These are phyloP conservation scores for Physella acuta DNA, from an alignment of 1,140 invertebrate genomes.

Conservation along the genomic window DNA sequence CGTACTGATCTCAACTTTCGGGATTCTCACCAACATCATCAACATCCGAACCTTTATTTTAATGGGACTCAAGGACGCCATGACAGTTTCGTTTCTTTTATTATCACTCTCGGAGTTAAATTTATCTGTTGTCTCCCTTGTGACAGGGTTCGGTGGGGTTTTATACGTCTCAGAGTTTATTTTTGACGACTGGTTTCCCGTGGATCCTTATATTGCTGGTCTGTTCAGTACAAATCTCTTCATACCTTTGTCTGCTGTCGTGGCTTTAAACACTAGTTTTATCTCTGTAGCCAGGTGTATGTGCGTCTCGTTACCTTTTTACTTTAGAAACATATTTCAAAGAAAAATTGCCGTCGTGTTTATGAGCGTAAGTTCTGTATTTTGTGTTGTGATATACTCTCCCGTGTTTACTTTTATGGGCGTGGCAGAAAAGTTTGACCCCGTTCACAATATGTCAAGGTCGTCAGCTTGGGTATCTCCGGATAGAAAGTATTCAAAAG, in stretches of 20 bases:
- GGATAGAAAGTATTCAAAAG: not conserved
- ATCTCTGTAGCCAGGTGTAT: not conserved
- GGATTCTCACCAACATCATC: constrained; percentile 4
- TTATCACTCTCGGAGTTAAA: not conserved
- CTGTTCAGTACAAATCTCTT: not conserved
- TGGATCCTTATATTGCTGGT: not conserved
- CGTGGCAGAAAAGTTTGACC: not conserved
- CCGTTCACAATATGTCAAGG: not conserved
- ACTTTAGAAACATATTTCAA: constrained; percentile 3
- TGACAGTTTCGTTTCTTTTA: constrained; percentile 7
- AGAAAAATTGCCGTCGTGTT: not conserved
- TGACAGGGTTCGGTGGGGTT: not conserved
- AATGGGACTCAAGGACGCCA: constrained; percentile 9
- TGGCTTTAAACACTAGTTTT: not conserved
- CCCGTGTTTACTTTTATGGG: constrained; percentile 6
- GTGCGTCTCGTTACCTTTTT: not conserved
- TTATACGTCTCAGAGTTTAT: not conserved
- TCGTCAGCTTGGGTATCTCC: not conserved
- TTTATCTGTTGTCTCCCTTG: not conserved
- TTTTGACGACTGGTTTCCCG: too few relatives aligned
- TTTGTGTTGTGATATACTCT: not conserved
- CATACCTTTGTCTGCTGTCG: not conserved
- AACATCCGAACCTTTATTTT: constrained; percentile 14
- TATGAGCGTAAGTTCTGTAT: not conserved
- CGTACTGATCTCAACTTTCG: not conserved